These are phyloP conservation scores for Platanista minor DNA, from an alignment of 2,113 vertebrate genomes.

Conservation along the genomic window DNA sequence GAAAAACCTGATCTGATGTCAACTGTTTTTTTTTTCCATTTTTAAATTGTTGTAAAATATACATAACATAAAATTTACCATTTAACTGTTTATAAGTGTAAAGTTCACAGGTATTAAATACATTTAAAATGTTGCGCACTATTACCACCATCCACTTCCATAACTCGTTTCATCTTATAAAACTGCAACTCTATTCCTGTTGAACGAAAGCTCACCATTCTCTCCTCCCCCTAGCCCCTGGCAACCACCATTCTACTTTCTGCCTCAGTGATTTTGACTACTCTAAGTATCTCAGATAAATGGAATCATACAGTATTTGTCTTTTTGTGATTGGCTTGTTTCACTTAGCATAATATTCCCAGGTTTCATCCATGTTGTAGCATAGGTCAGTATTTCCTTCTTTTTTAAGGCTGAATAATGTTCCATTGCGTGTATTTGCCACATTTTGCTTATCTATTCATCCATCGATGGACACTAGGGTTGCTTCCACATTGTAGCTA, in stretches of 20 bases:
- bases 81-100: background rate
- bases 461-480: background rate
- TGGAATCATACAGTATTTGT: background rate
- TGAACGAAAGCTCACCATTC: background rate
- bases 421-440: background rate
- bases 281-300: background rate
- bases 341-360: background rate
- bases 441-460: background rate
- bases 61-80: background rate
- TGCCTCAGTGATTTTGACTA: background rate
- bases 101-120: background rate
- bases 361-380: background rate
- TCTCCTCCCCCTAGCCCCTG: background rate
- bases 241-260: background rate
- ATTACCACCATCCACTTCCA: background rate
- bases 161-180: background rate
- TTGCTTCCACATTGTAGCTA: background rate
- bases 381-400: background rate
- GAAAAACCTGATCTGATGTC: background rate
- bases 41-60: background rate
- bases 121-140: background rate
- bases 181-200: background rate
- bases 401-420: background rate
- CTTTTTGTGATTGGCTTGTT: background rate
- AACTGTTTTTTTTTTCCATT: background rate